Base-by-base conservation (phyloP, 2,113 vertebrate species). In the Peromyscus leucopus region DNA sequence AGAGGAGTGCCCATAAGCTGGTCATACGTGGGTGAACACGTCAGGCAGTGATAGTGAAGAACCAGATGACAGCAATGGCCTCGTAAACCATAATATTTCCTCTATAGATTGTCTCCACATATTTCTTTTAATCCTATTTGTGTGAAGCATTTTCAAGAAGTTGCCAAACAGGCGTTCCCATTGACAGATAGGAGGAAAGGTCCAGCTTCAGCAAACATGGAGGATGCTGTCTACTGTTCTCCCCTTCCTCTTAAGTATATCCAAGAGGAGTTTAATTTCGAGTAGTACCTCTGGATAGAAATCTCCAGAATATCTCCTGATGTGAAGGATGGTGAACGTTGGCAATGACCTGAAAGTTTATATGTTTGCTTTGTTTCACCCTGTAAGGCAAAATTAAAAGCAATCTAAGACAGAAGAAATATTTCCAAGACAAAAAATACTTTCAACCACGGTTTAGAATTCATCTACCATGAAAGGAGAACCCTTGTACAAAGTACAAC, bases 381-480 rank as follows among this genome's bases (percentile, higher is more conserved):
- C 82, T 74, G 12, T 46, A 55, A 96, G 72, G 86, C 3, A 85
- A 78, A 97, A 85, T 24, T 88, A 89, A 93, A 97, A 78, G n/a
- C 16, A 88, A 90, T 5, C 9, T 55, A 93, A 92, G 86, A 76
- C 87, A 95, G 75, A 80, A 42, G 36, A 63, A 42, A 26, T 46
- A 92, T 9, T 75, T 42, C 36, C 11, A 88, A 92, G 21, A 26
- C 46, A 71, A 51, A 83, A 90, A 78, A 89, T 90, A 96, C 67
- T 92, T 94, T 94, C 63, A 88, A 13, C 55, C 39, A 95, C 89
- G 26, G 55, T 36, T 91, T 69, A 94, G 72, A 96, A 90, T 94
- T 86, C 51, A 91, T 82, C 74, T 82, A 61, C 39, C 24, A 24
- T 46, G 28, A 93, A 94, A 90, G 13, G 19, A 72, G 75, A 93